phyloP scores from a whole-genome alignment of 1,140 invertebrate species.

The Octopus sinensis region DNA sequence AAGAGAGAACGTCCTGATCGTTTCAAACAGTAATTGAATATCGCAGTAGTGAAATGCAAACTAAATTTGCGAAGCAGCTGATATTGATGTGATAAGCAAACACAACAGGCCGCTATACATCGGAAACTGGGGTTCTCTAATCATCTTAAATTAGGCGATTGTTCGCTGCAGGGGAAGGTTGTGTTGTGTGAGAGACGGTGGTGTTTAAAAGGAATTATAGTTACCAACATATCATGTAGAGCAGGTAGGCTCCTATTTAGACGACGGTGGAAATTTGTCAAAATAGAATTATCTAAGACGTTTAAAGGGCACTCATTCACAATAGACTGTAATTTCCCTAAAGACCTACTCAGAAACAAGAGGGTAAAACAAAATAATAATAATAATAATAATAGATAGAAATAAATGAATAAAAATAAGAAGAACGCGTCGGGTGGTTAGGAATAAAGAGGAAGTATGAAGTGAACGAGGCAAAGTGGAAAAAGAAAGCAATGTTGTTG shows the following conservation, averaged over 20 bases:
- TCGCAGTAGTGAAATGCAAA: background rate
- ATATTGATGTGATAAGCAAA: conserved; percentile 9
- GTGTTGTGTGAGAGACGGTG: too few species aligned
- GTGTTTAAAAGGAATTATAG: too few species aligned
- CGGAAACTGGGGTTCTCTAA: conserved; percentile 2
- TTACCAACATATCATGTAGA: too few species aligned
- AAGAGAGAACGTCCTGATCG: background rate
- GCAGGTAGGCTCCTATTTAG: too few species aligned
- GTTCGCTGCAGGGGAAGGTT: background rate
- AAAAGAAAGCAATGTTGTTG: too few species aligned
- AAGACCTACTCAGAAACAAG: background rate
- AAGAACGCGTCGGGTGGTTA: background rate
- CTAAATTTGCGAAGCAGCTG: conserved; percentile 1
- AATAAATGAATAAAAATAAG: background rate
- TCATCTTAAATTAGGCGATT: conserved; percentile 8
- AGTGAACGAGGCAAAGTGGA: too few species aligned
- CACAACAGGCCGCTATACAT: background rate
- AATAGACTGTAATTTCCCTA: background rate
- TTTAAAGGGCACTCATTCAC: background rate
- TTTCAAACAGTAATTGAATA: conserved; percentile 6
- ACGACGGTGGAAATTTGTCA: too few species aligned
- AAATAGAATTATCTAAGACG: too few species aligned
- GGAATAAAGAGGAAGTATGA: background rate
- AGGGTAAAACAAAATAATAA: background rate
- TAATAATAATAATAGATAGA: background rate